These are phyloP conservation scores for Paracentrotus lividus DNA, from an alignment of 53 echinoderm and acorn worm genomes.

Conservation along the genomic window DNA sequence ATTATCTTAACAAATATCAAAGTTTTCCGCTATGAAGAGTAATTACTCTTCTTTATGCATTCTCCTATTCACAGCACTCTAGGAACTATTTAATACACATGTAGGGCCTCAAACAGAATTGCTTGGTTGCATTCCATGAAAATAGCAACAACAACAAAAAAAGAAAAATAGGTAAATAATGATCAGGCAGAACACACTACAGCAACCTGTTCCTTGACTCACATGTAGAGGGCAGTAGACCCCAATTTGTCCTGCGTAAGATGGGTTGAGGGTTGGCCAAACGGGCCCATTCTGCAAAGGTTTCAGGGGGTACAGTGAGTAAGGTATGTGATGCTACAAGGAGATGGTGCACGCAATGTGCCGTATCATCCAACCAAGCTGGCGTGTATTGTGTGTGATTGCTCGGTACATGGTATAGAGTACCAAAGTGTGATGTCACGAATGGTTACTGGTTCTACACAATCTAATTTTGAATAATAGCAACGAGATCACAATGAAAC, in stretches of 20 bases:
- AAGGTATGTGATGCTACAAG: slow-evolving; percentile 20
- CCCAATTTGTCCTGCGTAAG: slow-evolving; percentile 60
- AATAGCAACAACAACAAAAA: not conserved
- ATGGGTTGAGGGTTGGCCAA: slow-evolving; percentile 81
- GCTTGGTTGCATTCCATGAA: not conserved
- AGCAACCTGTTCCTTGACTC: slow-evolving; percentile 46
- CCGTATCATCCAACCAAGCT: not conserved
- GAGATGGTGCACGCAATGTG: slow-evolving; percentile 39
- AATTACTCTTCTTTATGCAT: not conserved
- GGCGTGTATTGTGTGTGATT: not conserved
- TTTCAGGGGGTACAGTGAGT: slow-evolving; percentile 25
- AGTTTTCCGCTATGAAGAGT: not conserved
- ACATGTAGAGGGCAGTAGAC: slow-evolving; percentile 58
- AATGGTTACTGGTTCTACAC: no score
- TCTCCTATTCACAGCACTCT: not conserved
- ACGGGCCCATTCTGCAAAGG: slow-evolving; percentile 71
- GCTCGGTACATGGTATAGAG: not conserved
- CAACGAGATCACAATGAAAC: no score
- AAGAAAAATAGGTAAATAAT: no score
- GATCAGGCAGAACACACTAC: slow-evolving; percentile 66
- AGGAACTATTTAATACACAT: not conserved
- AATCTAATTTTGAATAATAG: no score
- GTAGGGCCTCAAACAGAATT: no score
- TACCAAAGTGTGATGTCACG: no score
- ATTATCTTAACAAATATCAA: not conserved